Base-by-base conservation (phyloP, 1,140 invertebrate genomes). In the Bicyclus anynana region DNA sequence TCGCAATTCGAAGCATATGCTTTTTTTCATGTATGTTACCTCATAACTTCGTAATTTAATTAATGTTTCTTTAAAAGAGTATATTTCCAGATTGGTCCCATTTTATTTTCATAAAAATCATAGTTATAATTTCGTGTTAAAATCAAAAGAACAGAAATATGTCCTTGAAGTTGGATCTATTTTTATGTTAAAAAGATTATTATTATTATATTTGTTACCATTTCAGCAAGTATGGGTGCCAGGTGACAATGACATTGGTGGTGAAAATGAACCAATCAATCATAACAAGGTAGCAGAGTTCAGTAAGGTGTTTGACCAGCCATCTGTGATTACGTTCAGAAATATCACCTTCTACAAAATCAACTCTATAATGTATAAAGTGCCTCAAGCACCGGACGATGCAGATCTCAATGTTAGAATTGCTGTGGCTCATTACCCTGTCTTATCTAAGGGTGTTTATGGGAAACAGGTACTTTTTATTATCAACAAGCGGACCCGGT, bases 171-270 rank as follows among this genome's bases (percentile, higher is more conserved):
- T n/a, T n/a, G n/a, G n/a, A n/a, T n/a, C n/a, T n/a, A n/a, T n/a
- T n/a, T n/a, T n/a, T n/a, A n/a, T n/a, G n/a, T n/a, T n/a, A n/a
- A n/a, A n/a, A n/a, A n/a, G n/a, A n/a, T n/a, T n/a, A n/a, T n/a
- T n/a, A n/a, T n/a, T n/a, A n/a, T n/a, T n/a, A n/a, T n/a, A n/a
- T n/a, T n/a, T n/a, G n/a, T n/a, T n/a, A n/a, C n/a, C n/a, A n/a
- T 90, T 91, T 40, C 76, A 96, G 96, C 93, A 93, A 84, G 91
- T 98, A 53, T 97, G 94, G 89, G 83, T 98, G 58, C 95, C 97
- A 29, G 97, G 97, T 14, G 97, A 99, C 80, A 98, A 98, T 90
- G 97, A 99, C 78, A 96, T 98, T 67, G 97, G 97, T 17, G 97
- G 97, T 18, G 97, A 99, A 87, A 93, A 92, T 72, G 95, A 97